Conservation (phyloP, 2,888 invertebrate species). For the Volucella inflata region DNA sequence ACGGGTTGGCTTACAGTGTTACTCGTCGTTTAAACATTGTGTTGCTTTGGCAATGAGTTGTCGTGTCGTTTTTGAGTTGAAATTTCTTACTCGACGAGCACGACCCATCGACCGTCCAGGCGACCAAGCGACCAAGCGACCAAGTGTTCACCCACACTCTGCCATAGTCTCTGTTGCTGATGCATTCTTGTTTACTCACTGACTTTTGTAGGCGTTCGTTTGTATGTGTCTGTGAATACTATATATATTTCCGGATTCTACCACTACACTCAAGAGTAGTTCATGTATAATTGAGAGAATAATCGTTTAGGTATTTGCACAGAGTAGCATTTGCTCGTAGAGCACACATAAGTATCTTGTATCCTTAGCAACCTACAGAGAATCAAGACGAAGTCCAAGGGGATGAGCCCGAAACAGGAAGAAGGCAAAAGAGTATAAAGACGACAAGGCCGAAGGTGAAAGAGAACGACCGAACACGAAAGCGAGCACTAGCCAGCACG, state of each 20-base stretch:
- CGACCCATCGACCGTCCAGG: no score
- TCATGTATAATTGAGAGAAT: constrained; percentile 74
- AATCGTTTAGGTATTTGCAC: constrained; percentile 72
- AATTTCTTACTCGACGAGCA: neutral
- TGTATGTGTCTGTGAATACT: constrained; percentile 33
- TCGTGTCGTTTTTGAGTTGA: constrained; percentile 51
- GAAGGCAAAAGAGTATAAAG: constrained; percentile 1
- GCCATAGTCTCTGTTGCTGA: neutral
- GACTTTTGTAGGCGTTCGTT: neutral
- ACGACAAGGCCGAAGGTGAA: neutral
- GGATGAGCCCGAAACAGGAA: no score
- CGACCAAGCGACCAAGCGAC: no score
- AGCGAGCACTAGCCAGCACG: no score
- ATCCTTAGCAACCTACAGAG: constrained; percentile 35
- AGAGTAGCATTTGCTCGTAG: neutral
- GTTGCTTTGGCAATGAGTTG: constrained; percentile 74
- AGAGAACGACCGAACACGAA: no score
- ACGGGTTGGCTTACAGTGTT: constrained; percentile 60
- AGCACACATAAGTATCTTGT: constrained; percentile 25
- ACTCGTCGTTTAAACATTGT: constrained; percentile 65
- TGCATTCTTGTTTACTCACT: constrained; percentile 12
- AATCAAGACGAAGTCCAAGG: constrained; percentile 2
- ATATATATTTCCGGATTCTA: constrained; percentile 58
- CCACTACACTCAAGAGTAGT: constrained; percentile 48
- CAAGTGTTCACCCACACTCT: neutral